These are phyloP conservation scores for Illadopsis cleaveri DNA, from an alignment of 2,113 vertebrate genomes.

Conservation along the genomic window DNA sequence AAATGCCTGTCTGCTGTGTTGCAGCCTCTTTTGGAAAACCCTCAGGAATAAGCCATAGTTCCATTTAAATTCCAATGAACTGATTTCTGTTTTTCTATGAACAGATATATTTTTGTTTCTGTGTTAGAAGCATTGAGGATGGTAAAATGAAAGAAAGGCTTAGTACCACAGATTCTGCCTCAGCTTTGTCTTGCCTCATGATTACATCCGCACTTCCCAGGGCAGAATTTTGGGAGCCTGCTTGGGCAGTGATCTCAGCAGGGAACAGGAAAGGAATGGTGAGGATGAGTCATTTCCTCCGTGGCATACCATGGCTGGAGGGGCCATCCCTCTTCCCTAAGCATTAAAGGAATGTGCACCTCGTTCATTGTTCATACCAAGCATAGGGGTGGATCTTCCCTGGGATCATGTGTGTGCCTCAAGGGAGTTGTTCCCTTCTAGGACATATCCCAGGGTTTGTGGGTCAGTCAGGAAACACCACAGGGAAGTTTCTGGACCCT, in stretches of 20 bases:
- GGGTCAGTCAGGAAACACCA: neutral
- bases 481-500: no score
- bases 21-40: neutral
- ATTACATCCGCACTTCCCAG: fast-evolving
- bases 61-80: neutral
- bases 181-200: neutral
- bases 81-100: neutral
- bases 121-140: neutral
- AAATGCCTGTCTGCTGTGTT: neutral
- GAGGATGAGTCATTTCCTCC: neutral
- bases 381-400: neutral
- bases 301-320: neutral
- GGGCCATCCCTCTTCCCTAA: neutral
- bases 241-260: neutral
- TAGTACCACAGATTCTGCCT: neutral
- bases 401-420: fast-evolving
- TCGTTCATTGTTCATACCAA: neutral
- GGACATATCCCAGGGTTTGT: neutral
- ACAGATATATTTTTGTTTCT: neutral
- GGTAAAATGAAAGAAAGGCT: neutral
- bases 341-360: neutral
- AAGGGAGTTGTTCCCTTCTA: neutral
- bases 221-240: neutral
- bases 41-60: neutral
- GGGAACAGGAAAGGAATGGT: neutral